Percentiles rank a stretch among this genome's conserved stretches.
phyloP scores from a whole-genome alignment of 2,888 invertebrate species.

The Dasypolia templi region DNA sequence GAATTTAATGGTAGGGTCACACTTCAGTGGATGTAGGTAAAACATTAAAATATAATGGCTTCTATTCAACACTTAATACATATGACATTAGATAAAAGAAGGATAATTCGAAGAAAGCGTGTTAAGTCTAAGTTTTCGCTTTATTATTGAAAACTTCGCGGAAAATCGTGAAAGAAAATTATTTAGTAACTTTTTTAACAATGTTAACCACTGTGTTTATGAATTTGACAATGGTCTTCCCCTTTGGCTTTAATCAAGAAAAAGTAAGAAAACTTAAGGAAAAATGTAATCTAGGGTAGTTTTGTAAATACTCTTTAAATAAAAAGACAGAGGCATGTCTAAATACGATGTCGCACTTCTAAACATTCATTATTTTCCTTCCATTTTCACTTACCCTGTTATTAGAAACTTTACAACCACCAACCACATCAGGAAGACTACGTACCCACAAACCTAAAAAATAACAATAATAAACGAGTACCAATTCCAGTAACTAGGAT shows the following conservation, averaged over 20 bases:
- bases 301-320: too few relatives aligned
- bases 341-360: too few relatives aligned
- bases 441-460: conserved; percentile 42
- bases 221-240: not conserved
- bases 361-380: not conserved
- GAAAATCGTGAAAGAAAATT: not conserved
- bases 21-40: conserved; percentile 31
- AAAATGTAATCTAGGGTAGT: too few relatives aligned
- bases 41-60: conserved; percentile 36
- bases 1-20: conserved; percentile 36
- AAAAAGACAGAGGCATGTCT: too few relatives aligned
- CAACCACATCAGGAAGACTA: conserved; percentile 35
- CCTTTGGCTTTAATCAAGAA: not conserved
- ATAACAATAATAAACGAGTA: conserved; percentile 59
- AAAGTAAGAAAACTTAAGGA: too few relatives aligned
- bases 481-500: conserved; percentile 68
- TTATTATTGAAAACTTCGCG: conserved; percentile 9
- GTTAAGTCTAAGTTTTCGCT: conserved; percentile 15
- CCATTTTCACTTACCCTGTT: not conserved
- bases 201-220: not conserved
- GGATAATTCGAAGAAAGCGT: conserved; percentile 12
- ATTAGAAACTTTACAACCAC: conserved; percentile 14
- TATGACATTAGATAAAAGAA: conserved; percentile 42
- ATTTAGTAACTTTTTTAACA: not conserved
- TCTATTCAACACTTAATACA: conserved; percentile 58